Evolutionary conservation across 1,140 invertebrate species (phyloP).

Genomic region (Ceratina australensis): DNA sequence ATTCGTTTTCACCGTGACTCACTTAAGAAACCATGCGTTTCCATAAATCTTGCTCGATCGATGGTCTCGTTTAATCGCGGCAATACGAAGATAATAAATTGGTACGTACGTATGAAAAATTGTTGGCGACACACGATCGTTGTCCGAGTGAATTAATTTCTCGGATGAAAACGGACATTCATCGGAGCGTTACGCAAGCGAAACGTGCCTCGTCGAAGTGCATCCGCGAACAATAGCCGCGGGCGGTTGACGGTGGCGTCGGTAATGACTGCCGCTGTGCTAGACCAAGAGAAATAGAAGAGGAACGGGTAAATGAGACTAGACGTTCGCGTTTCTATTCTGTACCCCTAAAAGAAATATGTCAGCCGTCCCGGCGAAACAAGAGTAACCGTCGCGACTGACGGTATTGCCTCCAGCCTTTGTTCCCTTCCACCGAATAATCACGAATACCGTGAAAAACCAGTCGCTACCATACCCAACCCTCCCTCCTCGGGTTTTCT

Average conservation of each 20-base stretch:
- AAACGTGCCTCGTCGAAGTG: background rate
- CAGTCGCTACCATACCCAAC: background rate
- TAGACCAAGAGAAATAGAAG: conserved; percentile 2
- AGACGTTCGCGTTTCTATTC: conserved; percentile 16
- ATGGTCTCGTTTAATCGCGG: no score
- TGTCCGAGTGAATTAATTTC: background rate
- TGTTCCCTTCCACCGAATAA: conserved; percentile 41
- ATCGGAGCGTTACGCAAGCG: background rate
- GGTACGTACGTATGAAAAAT: background rate
- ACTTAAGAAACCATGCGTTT: background rate
- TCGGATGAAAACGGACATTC: background rate
- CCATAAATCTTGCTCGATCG: background rate
- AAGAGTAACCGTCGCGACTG: background rate
- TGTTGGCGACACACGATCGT: background rate
- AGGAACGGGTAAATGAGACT: background rate
- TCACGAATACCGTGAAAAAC: conserved; percentile 44
- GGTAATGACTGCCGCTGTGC: background rate
- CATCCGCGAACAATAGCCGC: background rate
- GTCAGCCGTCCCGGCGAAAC: conserved; percentile 6
- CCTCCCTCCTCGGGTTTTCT: conserved; percentile 23
- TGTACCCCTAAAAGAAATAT: conserved; percentile 28
- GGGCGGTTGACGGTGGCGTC: background rate
- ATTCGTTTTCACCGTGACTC: conserved; percentile 19
- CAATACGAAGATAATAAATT: no score
- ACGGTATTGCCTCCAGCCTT: conserved; percentile 30